A percentile compares a stretch with the other conserved stretches of the same genome.
phyloP scores from a whole-genome alignment of 2,888 invertebrate species.

The Perizoma affinitatum region DNA sequence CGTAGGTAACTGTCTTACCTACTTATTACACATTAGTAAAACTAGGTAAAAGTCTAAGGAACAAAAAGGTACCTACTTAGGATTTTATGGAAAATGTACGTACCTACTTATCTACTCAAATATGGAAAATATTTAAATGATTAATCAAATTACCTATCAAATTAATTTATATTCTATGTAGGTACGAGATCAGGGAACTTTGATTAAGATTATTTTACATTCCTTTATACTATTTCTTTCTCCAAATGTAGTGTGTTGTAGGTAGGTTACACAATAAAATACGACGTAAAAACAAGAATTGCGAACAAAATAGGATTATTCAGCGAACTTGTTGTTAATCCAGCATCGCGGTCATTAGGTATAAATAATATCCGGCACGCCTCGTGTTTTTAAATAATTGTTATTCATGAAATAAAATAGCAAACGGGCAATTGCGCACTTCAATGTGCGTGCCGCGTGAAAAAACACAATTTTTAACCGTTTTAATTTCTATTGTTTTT shows the following conservation, averaged over 20 bases:
- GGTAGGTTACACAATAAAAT: slow-evolving; percentile 39
- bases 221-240: no score
- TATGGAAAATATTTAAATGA: no score
- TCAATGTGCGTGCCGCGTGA: not conserved
- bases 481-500: not conserved
- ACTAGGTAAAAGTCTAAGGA: no score
- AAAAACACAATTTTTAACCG: not conserved
- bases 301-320: not conserved
- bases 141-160: no score
- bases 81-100: no score
- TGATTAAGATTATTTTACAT: no score
- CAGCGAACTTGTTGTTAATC: slow-evolving; percentile 18
- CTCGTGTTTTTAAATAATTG: slow-evolving; percentile 38
- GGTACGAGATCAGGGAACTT: no score
- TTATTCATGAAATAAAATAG: slow-evolving; percentile 15
- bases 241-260: not conserved
- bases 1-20: no score
- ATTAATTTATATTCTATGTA: no score
- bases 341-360: slow-evolving; percentile 39
- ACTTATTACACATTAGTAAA: no score
- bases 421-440: slow-evolving; percentile 9
- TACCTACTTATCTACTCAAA: no score
- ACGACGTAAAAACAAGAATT: slow-evolving; percentile 17
- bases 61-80: no score
- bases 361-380: slow-evolving; percentile 59